Base-by-base conservation (phyloP, 2,888 invertebrate species). In the Drosophila tanythrix region DNA sequence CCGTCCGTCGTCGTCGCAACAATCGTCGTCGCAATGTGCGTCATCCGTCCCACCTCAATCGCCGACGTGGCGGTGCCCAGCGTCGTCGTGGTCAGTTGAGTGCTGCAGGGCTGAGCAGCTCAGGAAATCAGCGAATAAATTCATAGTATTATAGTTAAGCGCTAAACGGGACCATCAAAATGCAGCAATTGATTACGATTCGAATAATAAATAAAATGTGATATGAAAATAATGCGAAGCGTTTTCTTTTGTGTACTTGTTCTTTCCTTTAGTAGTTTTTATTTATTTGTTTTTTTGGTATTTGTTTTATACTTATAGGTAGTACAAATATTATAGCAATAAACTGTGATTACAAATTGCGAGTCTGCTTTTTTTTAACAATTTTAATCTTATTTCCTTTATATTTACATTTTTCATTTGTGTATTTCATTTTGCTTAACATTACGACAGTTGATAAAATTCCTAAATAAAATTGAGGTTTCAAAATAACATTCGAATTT, bases 141-240 rank as follows among this genome's bases (percentile, higher is more conserved):
- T 62, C 59, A 56, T 82, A 90, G 91, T 90, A 91, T 91, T 90
- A 90, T 90, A 90, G 82, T 81, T 85, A 82, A 84, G 81, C 70
- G 53, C 70, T 63, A 46, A 52, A 38, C 48, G 60, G 36, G 58
- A 70, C 72, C 76, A 76, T 43, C 13, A 58, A 65, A 61, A 48
- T 60, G 57, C 56, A 70, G 61, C 64, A 63, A 43, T 74, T 76
- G 80, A 76, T 51, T 35, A 69, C 73, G 78, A 84, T 78, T 69
- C 61, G 72, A 76, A 83, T 68, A 72, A 81, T 70, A 69, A 75
- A 56, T 56, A 55, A 74, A 71, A 82, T 84, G 88, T 82, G 83
- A 87, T 83, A 81, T 81, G 59, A 76, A 76, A 76, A 62, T 40
- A 68, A 59, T 51, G 15, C 15, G 2, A 38, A 2, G 27, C n/a